Conservation (phyloP, 2,797 vertebrate species). For the Rousettus madagascariensis region DNA sequence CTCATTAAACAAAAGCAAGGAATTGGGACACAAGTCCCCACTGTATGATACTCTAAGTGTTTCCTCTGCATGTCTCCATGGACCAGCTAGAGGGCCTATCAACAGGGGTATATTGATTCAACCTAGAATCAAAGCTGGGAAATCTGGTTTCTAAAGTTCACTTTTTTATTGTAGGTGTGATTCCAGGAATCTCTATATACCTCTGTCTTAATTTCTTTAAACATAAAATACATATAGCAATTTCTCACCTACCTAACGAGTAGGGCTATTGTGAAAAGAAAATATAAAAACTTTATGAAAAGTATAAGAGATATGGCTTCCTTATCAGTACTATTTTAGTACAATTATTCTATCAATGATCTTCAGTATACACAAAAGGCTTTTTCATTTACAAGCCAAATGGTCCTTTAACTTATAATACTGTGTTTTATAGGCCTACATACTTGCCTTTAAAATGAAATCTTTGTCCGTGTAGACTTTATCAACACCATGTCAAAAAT, state of each 20-base stretch:
- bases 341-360: neutral
- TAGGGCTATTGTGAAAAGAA: neutral
- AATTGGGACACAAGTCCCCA: neutral
- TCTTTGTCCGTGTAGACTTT: neutral
- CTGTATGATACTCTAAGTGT: neutral
- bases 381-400: neutral
- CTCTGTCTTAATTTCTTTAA: neutral
- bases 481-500: neutral
- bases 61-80: fast-evolving
- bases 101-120: neutral
- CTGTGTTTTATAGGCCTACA: neutral
- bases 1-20: neutral
- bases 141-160: slow-evolving; percentile 15
- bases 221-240: neutral
- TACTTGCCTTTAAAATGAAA: neutral
- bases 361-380: neutral
- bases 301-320: neutral
- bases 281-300: neutral
- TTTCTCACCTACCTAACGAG: neutral
- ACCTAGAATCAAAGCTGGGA: neutral
- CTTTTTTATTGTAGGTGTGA: neutral
- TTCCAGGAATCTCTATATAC: neutral
- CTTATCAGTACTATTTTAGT: slow-evolving; percentile 4
- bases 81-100: neutral
- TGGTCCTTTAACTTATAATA: neutral